Conservation (phyloP, 2,888 invertebrate genomes). For the Nebria salina region DNA sequence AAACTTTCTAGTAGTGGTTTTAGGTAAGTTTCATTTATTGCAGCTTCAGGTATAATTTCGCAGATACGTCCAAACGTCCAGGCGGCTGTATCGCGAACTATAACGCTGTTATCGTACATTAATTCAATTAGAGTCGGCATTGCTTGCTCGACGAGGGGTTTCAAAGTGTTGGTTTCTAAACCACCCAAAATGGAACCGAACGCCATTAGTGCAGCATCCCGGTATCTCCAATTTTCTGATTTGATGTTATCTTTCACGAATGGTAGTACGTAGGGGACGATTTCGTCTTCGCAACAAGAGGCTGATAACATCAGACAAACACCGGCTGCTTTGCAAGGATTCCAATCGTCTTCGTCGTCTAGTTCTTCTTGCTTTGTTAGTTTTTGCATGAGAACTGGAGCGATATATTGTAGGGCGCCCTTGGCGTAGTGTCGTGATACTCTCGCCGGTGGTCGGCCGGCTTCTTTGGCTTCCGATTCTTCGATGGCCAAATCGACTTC, state of each 20-base stretch:
- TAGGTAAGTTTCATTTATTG: conserved; percentile 86
- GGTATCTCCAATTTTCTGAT: conserved; percentile 85
- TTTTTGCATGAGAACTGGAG: conserved; percentile 93
- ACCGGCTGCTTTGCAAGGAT: conserved; percentile 98
- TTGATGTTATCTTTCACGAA: conserved; percentile 96
- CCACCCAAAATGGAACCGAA: conserved; percentile 90
- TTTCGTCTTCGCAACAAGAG: conserved; percentile 96
- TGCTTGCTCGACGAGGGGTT: conserved; percentile 94
- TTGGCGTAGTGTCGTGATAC: conserved; percentile 98
- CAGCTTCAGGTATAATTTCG: conserved; percentile 95
- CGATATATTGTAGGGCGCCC: conserved; percentile 94
- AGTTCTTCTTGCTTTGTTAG: conserved; percentile 96
- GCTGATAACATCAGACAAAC: conserved; percentile 98
- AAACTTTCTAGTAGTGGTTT: conserved; percentile 83
- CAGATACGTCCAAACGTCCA: conserved; percentile 99
- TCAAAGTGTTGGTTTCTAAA: conserved; percentile 84
- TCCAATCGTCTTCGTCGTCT: conserved; percentile 99
- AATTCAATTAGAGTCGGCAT: conserved; percentile 95
- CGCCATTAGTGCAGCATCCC: conserved; percentile 98
- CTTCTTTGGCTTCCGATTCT: conserved; percentile 92
- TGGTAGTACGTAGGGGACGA: conserved; percentile 94
- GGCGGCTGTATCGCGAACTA: conserved; percentile 95
- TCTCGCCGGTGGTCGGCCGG: conserved; percentile 91
- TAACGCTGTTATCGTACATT: conserved; percentile 93
- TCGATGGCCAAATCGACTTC: conserved; percentile 96